Percentiles rank a stretch among this genome's conserved stretches.
phyloP scores from a whole-genome alignment of 2,888 invertebrate species.

The Odiellus spinosus region DNA sequence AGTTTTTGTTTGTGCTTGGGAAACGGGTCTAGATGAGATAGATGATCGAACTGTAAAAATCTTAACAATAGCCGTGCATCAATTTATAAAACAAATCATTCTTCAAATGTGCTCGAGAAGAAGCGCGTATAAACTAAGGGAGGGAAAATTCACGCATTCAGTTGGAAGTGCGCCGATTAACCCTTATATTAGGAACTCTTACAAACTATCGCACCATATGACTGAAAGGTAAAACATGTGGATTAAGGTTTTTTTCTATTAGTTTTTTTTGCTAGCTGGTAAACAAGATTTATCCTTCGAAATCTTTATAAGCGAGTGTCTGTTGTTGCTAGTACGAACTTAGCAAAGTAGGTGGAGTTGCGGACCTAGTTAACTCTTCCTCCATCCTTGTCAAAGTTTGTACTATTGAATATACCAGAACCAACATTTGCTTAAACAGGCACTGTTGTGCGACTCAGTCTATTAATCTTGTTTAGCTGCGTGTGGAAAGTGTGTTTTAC shows the following conservation, averaged over 20 bases:
- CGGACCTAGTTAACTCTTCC: no score
- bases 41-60: slow-evolving; percentile 65
- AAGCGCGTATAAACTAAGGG: slow-evolving; percentile 60
- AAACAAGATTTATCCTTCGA: no score
- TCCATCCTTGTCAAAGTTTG: no score
- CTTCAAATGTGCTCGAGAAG: slow-evolving; percentile 58
- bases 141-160: slow-evolving; percentile 57
- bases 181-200: slow-evolving; percentile 58
- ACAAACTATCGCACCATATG: slow-evolving; percentile 33
- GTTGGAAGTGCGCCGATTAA: slow-evolving; percentile 62
- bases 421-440: no score
- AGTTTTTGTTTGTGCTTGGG: slow-evolving; percentile 74
- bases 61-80: slow-evolving; percentile 53
- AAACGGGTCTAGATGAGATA: slow-evolving; percentile 59
- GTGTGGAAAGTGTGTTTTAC: no score
- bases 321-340: no score
- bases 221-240: slow-evolving; percentile 28
- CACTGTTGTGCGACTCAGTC: no score
- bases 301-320: no score
- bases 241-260: neutral
- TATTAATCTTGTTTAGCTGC: no score
- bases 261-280: no score
- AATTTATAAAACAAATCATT: slow-evolving; percentile 53
- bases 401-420: no score
- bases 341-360: no score